A percentile compares a stretch with the other conserved stretches of the same genome.
These are phyloP conservation scores for Labeo calbasu DNA, from an alignment of 2,797 vertebrate species.

Conservation along the genomic window DNA sequence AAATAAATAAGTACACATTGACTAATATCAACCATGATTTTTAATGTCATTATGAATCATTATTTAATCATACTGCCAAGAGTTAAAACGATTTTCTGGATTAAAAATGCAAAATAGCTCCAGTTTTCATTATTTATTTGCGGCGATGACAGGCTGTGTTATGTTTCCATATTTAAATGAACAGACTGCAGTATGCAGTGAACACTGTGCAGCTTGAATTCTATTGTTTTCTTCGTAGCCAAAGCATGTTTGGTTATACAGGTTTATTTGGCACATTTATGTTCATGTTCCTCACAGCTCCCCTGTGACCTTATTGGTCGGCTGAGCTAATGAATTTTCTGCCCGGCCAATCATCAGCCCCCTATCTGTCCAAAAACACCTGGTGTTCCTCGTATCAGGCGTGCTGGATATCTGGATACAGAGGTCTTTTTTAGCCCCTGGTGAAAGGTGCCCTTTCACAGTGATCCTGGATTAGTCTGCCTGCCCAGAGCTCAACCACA, in stretches of 20 bases:
- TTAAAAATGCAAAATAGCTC: background rate
- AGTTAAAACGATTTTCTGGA: background rate
- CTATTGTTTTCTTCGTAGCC: background rate
- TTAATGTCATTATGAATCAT: background rate
- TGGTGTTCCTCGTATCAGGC: slow-evolving; percentile 66
- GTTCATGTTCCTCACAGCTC: slow-evolving; percentile 60
- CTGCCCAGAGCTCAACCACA: slow-evolving; percentile 40
- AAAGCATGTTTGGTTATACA: slow-evolving; percentile 9
- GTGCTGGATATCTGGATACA: slow-evolving; percentile 15
- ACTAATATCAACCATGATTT: background rate
- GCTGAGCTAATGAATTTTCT: slow-evolving; percentile 71
- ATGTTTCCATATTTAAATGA: background rate
- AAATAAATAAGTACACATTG: background rate
- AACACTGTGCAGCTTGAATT: background rate
- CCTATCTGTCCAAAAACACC: slow-evolving; percentile 72
- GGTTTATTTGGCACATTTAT: slow-evolving; percentile 33
- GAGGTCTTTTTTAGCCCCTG: slow-evolving; percentile 62
- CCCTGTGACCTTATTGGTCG: slow-evolving; percentile 69
- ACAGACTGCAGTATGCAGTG: background rate
- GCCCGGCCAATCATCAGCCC: slow-evolving; percentile 71
- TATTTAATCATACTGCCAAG: background rate
- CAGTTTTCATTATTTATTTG: background rate
- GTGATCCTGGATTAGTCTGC: slow-evolving; percentile 34
- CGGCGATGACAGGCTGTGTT: background rate
- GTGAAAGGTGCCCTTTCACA: slow-evolving; percentile 77